Evolutionary conservation across 2,888 invertebrate species (phyloP).

Genomic region (Andrena minutula): DNA sequence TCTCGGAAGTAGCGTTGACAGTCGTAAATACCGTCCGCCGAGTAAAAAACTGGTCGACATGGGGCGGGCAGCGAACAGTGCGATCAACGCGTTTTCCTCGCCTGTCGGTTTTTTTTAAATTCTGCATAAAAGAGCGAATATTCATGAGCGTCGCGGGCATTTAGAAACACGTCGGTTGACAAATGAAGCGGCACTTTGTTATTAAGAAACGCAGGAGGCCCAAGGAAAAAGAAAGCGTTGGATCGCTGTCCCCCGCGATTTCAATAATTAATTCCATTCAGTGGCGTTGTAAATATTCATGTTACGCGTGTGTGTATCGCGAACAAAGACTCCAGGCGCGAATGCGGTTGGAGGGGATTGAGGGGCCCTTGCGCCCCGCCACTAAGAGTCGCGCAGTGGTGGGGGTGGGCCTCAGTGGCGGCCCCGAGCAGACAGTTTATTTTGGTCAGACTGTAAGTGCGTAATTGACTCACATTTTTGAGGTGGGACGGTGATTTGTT

Average conservation of each 20-base stretch:
- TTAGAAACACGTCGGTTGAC: not conserved
- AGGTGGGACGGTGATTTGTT: not conserved
- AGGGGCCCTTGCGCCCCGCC: not conserved
- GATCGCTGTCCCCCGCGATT: not conserved
- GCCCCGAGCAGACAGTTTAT: not conserved
- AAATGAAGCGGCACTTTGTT: not conserved
- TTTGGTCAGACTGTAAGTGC: no score
- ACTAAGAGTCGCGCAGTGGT: not conserved
- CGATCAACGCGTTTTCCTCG: not conserved
- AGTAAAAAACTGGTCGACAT: not conserved
- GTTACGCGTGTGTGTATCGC: not conserved
- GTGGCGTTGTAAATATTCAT: conserved; percentile 13
- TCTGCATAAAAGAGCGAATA: not conserved
- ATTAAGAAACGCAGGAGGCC: not conserved
- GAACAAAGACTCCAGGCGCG: not conserved
- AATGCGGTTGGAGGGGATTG: not conserved
- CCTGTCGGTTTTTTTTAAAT: not conserved
- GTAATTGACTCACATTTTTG: not conserved
- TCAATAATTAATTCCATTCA: conserved; percentile 16
- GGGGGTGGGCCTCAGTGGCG: not conserved
- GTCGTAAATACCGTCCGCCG: not conserved
- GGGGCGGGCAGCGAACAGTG: not conserved
- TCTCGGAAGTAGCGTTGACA: not conserved
- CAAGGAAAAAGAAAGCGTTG: not conserved
- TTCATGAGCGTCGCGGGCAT: not conserved